Base-by-base conservation (phyloP, 2,888 invertebrate species). In the Rutpela maculata region DNA sequence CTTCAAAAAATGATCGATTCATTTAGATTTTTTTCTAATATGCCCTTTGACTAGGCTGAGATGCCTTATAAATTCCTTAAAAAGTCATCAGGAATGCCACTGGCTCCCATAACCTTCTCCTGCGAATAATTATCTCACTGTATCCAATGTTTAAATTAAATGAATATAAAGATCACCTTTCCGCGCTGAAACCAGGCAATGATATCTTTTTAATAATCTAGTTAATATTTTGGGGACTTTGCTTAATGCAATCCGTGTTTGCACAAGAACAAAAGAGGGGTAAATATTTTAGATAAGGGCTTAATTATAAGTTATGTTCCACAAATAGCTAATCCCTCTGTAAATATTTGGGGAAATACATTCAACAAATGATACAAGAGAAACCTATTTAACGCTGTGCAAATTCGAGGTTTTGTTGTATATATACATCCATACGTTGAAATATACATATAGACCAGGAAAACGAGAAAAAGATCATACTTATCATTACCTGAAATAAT, bases 151-250 rank as follows among this genome's bases (percentile, higher is more conserved):
- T 55, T 55, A 22, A 55, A 68, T 68, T 56, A 55, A 26, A 26
- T 26, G 31, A 55, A n/a, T 31, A 62, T 35, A 62, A 62, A 62
- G 12, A 62, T 62, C 56, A 55, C 22, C 19, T 22, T 7, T 60
- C 22, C 15, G 31, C 26, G n/a, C 9, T 7, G 17, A 26, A 68
- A 7, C n/a, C 67, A 2, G 67, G 15, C 56, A 68, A 68, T 55
- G 67, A 57, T 69, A 69, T 69, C 69, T 31, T 59, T 69, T 69
- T 69, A 69, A 57, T 69, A 69, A 69, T 59, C 69, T 67, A 12
- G 15, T 50, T 50, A 50, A 50, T 50, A 50, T n/a, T 50, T 50
- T n/a, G 6, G 50, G n/a, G 50, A 50, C 19, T 43, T 15, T 9
- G 35, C 15, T 35, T 17, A 63, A 63, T 35, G 55, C 67, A n/a